Conservation (phyloP, 2,888 invertebrate species). For the Heliconius ethilla region DNA sequence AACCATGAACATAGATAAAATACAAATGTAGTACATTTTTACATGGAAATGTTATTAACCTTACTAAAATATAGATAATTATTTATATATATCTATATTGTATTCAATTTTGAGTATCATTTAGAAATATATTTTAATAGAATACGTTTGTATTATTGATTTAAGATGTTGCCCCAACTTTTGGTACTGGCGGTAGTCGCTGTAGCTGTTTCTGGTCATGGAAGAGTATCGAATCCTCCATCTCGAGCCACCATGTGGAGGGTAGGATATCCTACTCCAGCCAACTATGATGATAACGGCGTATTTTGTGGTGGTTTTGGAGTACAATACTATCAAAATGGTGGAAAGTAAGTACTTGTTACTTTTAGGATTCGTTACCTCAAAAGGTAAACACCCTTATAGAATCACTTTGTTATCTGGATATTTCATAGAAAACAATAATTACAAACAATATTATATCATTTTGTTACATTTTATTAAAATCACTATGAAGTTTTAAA, state of each 20-base stretch:
- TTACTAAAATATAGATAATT: not conserved
- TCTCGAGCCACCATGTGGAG: slow-evolving; percentile 91
- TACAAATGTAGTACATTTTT: not conserved
- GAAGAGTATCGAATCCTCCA: slow-evolving; percentile 88
- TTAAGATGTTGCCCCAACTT: slow-evolving; percentile 57
- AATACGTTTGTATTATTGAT: not conserved
- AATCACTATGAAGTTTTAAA: not conserved
- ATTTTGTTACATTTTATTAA: not conserved
- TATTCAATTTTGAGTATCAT: not conserved
- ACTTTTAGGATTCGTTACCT: not conserved
- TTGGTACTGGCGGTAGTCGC: slow-evolving; percentile 50
- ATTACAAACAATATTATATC: too few species aligned
- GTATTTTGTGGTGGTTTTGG: slow-evolving; percentile 91
- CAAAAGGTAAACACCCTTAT: too few species aligned
- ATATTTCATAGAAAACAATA: too few species aligned
- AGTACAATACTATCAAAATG: slow-evolving; percentile 88
- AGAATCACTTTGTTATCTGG: too few species aligned
- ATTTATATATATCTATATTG: not conserved
- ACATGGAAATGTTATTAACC: not conserved
- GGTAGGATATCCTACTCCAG: slow-evolving; percentile 88
- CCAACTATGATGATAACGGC: slow-evolving; percentile 92
- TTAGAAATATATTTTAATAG: not conserved
- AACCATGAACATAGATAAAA: not conserved
- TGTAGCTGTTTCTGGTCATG: slow-evolving; percentile 80
- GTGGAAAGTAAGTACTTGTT: slow-evolving; percentile 81